Base-by-base conservation (phyloP, 1,140 invertebrate species). In the Drosophila mojavensis region DNA sequence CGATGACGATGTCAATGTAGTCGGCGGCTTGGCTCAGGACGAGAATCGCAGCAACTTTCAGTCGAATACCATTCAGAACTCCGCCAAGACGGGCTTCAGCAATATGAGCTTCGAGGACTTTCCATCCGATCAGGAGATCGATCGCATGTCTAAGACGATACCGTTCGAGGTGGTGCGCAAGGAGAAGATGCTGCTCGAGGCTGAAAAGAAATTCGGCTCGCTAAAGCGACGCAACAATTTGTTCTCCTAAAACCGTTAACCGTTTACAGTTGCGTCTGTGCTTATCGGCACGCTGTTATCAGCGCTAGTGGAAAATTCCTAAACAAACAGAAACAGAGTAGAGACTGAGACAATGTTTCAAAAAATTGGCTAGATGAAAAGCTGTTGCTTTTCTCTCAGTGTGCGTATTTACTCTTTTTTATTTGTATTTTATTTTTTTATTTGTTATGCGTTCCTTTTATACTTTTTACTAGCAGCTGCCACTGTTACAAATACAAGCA, bases 101-200 rank as follows among this genome's bases (percentile, higher is more conserved):
- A 96, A 96, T 79, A 95, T 96, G 95, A 96, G 96, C 79, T 96
- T 96, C 76, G 96, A 96, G 90, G 96, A 96, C 91, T 95, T 96
- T 78, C 95, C 95, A 1, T 95, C 95, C 20, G 96, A 96, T 72
- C 95, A 96, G 61, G 81, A 84, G 68, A 91, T 91, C 51, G 91
- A 91, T 79, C 83, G 86, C 17, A 68, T 90, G 43, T 90, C 82
- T 3, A 89, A 90, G 56, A 91, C 94, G n/a, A 92, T 94, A 28
- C 94, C 94, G 2, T 95, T 95, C 73, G 95, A 96, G 78, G 95
- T 96, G 3, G 93, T 96, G 7, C 92, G 95, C 15, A 91, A 92
- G 69, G 91, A 92, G 47, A 92, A 92, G 78, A 93, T 88, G 91
- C 77, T 93, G 4, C 81, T 92, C 20, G 94, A 95, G 66, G 93